Evolutionary conservation across 2,113 vertebrate species (phyloP).

Genomic region (Abramis brama): DNA sequence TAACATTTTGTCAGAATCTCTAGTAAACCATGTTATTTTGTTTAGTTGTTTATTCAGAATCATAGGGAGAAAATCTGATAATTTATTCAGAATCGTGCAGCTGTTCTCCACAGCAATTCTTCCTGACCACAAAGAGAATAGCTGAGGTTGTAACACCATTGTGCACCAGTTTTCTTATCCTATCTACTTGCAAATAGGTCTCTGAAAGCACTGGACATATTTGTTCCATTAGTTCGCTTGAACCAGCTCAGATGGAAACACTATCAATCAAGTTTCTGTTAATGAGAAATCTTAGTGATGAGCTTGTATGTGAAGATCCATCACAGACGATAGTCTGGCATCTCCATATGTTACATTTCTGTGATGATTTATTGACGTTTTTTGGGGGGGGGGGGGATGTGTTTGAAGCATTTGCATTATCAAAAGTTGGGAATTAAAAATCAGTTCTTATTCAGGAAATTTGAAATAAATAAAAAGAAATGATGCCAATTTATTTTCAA

Average conservation of each 20-base stretch:
- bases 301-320: background rate
- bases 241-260: background rate
- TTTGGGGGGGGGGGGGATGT: too few species aligned
- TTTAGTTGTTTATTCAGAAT: too few species aligned
- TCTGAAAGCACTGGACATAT: background rate
- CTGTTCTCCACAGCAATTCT: background rate
- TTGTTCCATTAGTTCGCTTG: conserved; percentile 2
- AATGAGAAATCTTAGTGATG: background rate
- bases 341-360: background rate
- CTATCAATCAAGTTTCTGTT: background rate
- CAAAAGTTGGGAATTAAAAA: background rate
- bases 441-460: background rate
- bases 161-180: conserved; percentile 8
- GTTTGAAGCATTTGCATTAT: background rate
- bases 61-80: too few species aligned
- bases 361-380: background rate
- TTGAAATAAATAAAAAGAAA: background rate
- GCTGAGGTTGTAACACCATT: background rate
- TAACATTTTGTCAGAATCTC: too few species aligned
- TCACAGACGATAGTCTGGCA: background rate
- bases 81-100: too few species aligned
- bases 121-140: background rate
- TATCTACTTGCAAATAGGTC: background rate
- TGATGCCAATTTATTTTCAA: background rate
- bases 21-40: too few species aligned